Base-by-base conservation (phyloP, 2,797 vertebrate species). In the Halcyon leucocephala region DNA sequence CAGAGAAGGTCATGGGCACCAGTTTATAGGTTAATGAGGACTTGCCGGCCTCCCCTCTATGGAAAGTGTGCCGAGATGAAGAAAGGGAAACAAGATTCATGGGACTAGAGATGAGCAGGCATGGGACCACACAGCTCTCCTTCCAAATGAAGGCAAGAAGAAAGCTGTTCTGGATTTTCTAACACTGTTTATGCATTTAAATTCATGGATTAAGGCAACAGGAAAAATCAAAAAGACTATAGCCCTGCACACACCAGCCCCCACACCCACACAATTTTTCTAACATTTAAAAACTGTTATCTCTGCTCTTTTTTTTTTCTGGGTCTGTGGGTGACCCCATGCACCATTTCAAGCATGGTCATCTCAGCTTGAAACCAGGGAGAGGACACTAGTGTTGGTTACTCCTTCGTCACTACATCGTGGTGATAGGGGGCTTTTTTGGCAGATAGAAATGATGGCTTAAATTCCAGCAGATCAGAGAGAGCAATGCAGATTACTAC, bases 1-100 rank as follows among this genome's bases (percentile, higher is more conserved):
- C 31, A 9, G 28, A 65, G 71, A 37, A 26, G 3, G 17, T 7
- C 22, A 3, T 5, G 11, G 35, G 2, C 33, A 48, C 24, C 9
- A 17, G 14, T 41, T n/a, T 25, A 64, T 9, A 21, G 70, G 20
- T 14, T 37, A 28, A 33, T 19, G n/a, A 24, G 5, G 8, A 39
- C 15, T 12, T 26, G 25, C 8, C 12, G 49, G 22, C 31, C 12
- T 49, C 3, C 6, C 12, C 6, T 2, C 1, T 13, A 2, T 2
- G 12, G 18, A 52, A 82, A 72, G 10, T 7, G 25, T 64, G 26
- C 15, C 46, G 5, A 15, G 11, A 21, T 33, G 52, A 86, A 48
- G 57, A 81, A 31, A 15, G 7, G 8, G 70, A 81, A 48, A 14
- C 20, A 77, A 66, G 13, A 51, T 42, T 37, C 9, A 14, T 19